Base-by-base conservation (phyloP, 2,113 vertebrate species). In the Arothron firmamentum region DNA sequence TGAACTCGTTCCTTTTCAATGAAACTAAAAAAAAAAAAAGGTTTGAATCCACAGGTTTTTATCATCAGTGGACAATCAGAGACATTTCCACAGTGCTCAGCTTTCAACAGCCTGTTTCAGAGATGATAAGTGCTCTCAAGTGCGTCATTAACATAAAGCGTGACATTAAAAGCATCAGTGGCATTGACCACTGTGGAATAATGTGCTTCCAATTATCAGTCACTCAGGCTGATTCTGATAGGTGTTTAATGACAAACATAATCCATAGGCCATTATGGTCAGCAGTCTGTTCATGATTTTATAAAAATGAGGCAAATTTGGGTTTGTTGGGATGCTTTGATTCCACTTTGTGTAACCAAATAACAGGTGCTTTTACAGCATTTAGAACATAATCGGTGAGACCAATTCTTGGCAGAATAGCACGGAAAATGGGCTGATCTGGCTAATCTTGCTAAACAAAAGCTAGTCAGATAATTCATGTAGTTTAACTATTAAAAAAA, bases 171-270 rank as follows among this genome's bases (percentile, higher is more conserved):
- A 25, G 56, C 62, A 57, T 70, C 72, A 62, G 16, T 38, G 23
- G 38, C 38, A 13, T 14, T 53, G 0, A 0, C 28, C 38, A 59
- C 80, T 68, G 60, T 43, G 58, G 16, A 71, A 82, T 69, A 55
- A 34, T 75, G 78, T 77, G 74, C 75, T 85, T 74, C 60, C 65
- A 65, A 53, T 56, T 21, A 48, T 60, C 25, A 6, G 52, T 16
- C 2, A 56, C 45, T 25, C 45, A 75, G 79, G 83, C 81, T 74
- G 63, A 72, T 65, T 66, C 61, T 81, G 72, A 86, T 82, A 58
- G 48, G 67, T 76, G 58, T 84, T 87, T 84, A 87, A 86, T 80
- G 74, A 70, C 28, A 21, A 67, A 73, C 71, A 55, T 28, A 56
- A 62, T 52, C 59, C 55, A 55, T 28, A 56, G 64, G 55, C 59